Evolutionary conservation across 2,888 invertebrate genomes (phyloP).

Genomic region (Melinopterus prodromus): DNA sequence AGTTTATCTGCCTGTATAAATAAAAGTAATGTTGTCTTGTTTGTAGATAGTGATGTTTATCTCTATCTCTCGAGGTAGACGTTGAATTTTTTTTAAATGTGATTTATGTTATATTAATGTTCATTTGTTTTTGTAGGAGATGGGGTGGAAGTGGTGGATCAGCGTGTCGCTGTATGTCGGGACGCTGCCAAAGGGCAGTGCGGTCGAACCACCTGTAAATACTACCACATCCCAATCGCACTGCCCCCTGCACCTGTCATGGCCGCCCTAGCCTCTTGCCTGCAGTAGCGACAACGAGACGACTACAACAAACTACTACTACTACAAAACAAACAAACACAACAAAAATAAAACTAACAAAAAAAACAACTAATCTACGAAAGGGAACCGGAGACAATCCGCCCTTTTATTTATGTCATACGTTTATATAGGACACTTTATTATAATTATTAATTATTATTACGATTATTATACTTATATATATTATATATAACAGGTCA

Average conservation of each 20-base stretch:
- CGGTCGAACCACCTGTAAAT: conserved; percentile 93
- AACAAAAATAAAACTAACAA: conserved; percentile 20
- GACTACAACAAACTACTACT: conserved; percentile 38
- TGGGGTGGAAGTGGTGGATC: conserved; percentile 94
- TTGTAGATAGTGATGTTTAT: no score
- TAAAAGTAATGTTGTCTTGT: no score
- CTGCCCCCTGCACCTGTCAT: conserved; percentile 84
- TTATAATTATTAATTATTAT: conserved; percentile 50
- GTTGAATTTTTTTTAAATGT: not conserved
- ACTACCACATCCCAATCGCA: conserved; percentile 95
- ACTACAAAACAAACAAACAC: conserved; percentile 10
- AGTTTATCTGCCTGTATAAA: not conserved
- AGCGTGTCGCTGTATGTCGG: conserved; percentile 95
- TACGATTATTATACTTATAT: conserved; percentile 40
- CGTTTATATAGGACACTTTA: conserved; percentile 60
- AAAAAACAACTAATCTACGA: conserved; percentile 16
- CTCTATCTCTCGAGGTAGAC: not conserved
- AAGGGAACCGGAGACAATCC: conserved; percentile 33
- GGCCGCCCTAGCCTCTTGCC: conserved; percentile 67
- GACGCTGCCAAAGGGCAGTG: conserved; percentile 95
- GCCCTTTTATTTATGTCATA: conserved; percentile 56
- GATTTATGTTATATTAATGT: not conserved
- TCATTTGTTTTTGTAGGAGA: conserved; percentile 70
- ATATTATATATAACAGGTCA: conserved; percentile 53
- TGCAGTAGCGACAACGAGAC: conserved; percentile 60